Base-by-base conservation (phyloP, 2,888 invertebrate genomes). In the Nymphalis c-album region DNA sequence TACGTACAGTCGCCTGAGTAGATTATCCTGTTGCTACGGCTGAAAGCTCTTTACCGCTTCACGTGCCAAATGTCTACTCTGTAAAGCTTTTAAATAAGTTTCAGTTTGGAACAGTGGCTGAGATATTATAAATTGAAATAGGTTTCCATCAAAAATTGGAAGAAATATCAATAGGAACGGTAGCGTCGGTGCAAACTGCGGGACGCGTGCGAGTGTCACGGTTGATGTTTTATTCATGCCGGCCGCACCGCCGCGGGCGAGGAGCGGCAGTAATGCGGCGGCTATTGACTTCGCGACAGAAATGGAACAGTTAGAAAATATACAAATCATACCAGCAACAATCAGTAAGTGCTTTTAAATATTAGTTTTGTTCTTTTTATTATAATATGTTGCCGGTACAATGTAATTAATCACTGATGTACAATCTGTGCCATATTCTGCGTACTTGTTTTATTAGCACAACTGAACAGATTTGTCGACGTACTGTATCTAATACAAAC, bases 161-260 rank as follows among this genome's bases (percentile, higher is more conserved):
- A 57, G 26, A 31, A 31, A 55, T 55, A 57, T 57, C 31, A 18
- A 57, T 35, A 35, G 18, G 35, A 35, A 10, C 7, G 8, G 31
- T 35, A n/a, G 26, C 53, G 20, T 16, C 53, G 22, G 22, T 5
- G 35, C 35, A 18, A 57, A 35, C 35, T 40, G 35, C 10, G 57
- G 2, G 57, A 35, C 35, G 48, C 8, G 26, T 26, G 53, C 26
- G 22, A 53, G 53, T 53, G 53, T 53, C 53, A 16, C 22, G 26
- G 26, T 1, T 18, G 48, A 48, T 48, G 48, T 17, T 48, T 48
- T 48, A 48, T 48, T 48, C 48, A 48, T 48, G 26, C 53, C 20
- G 20, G 51, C 51, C 51, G 51, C 51, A 18, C 48, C 50, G 50
- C 55, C 35, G 57, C 57, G 57, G 57, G 35, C 35, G 55, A 5